Evolutionary conservation across 2,113 vertebrate genomes (phyloP).

Genomic region (Osmerus eperlanus): DNA sequence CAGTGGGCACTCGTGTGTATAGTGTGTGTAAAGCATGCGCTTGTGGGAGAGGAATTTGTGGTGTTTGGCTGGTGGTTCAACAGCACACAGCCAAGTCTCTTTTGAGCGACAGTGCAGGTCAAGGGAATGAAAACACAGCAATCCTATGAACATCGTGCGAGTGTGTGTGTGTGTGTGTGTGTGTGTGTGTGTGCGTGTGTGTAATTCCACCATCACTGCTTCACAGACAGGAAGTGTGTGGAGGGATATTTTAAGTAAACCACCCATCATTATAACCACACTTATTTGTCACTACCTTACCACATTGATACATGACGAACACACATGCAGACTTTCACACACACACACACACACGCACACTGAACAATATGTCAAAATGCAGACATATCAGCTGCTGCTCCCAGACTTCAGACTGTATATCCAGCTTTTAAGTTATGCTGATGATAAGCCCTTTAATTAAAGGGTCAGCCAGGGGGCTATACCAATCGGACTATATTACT

Average conservation of each 20-base stretch:
- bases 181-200: background rate
- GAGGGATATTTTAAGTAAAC: constrained; percentile 44
- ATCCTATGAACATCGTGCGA: constrained; percentile 25
- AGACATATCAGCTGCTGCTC: no score
- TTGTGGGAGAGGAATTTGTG: constrained; percentile 47
- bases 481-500: no score
- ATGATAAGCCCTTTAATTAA: no score
- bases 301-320: background rate
- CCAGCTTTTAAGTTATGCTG: no score
- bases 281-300: constrained; percentile 28
- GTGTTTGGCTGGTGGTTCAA: constrained; percentile 38
- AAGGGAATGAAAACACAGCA: constrained; percentile 53
- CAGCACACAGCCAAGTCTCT: constrained; percentile 39
- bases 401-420: no score
- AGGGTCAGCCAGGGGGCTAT: no score
- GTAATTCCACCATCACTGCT: constrained; percentile 11
- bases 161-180: constrained; percentile 10
- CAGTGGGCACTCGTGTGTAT: background rate
- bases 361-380: background rate
- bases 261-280: constrained; percentile 23
- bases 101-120: constrained; percentile 52
- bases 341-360: constrained; percentile 11
- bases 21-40: background rate
- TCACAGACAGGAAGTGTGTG: constrained; percentile 27
- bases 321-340: background rate